Base-by-base conservation (phyloP, 1,140 invertebrate genomes). In the Odontomachus brunneus region DNA sequence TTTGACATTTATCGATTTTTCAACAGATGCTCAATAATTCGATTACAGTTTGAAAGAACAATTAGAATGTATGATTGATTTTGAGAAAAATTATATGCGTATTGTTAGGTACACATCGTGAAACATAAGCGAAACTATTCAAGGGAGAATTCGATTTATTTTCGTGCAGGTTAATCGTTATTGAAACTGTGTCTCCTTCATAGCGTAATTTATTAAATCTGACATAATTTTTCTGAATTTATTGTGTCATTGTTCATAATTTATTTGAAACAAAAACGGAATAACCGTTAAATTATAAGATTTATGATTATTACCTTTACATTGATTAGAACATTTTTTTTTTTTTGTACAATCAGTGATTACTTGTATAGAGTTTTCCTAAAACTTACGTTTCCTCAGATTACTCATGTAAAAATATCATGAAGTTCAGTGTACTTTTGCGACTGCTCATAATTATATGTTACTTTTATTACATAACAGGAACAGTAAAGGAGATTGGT, bases 391-490 rank as follows among this genome's bases (percentile, higher is more conserved):
- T 57, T 44, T 24, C 49, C n/a, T 44, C 49, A 49, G 0, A 49
- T 63, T 29, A 63, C 49, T 26, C 49, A 2, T 15, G 0, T 26
- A 17, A 53, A 38, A 38, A n/a, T 15, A 49, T 49, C 5, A 49
- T 17, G n/a, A n/a, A 29, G 1, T 76, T 7, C 3, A 0, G 14
- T 76, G 19, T 22, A 53, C 9, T 14, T 62, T 76, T 22, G 9
- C 22, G n/a, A 12, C 1, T 66, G 44, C 2, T 57, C 3, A 44
- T n/a, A n/a, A 29, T 48, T 33, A 5, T 48, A 17, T 78, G 5
- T 69, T 59, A 76, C 51, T 51, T 59, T 7, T 33, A 65, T 53
- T 71, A 65, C 9, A 9, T 76, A 66, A 63, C 19, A 82, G 22
- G 44, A 75, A 53, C 9, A 72, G 5, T 0, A 12, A 2, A 22